These are phyloP conservation scores for Patella pellucida DNA, from an alignment of 2,888 invertebrate species.

Conservation along the genomic window DNA sequence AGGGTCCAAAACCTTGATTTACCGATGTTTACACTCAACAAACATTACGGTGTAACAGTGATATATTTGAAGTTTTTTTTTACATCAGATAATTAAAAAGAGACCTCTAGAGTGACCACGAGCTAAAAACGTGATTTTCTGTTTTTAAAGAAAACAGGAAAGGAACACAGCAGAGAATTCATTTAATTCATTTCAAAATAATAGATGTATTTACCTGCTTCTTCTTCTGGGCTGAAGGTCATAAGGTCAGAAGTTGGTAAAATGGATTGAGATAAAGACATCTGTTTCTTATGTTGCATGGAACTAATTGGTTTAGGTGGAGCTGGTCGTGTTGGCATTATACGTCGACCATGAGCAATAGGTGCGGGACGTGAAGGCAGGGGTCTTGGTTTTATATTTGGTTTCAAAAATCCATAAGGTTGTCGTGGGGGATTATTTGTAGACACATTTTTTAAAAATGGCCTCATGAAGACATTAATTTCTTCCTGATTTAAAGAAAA, in stretches of 20 bases:
- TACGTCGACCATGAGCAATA: background rate
- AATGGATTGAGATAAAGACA: slow-evolving; percentile 31
- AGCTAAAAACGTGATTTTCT: too few species aligned
- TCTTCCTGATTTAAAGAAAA: slow-evolving; percentile 4
- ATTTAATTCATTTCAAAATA: background rate
- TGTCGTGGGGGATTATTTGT: background rate
- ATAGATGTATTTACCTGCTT: slow-evolving; percentile 4
- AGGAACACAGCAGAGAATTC: too few species aligned
- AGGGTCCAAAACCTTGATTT: too few species aligned
- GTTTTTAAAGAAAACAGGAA: too few species aligned
- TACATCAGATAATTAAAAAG: too few species aligned
- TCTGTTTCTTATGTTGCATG: slow-evolving; percentile 38
- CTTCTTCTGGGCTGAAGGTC: slow-evolving; percentile 57
- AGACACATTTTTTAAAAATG: slow-evolving; percentile 1
- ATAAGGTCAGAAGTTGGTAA: slow-evolving; percentile 51
- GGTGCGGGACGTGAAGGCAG: slow-evolving; percentile 16
- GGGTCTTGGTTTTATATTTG: slow-evolving; percentile 13
- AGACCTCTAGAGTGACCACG: too few species aligned
- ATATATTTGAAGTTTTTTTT: too few species aligned
- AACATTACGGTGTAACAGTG: too few species aligned
- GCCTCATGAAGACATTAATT: background rate
- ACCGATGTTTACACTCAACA: too few species aligned
- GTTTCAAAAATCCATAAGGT: background rate
- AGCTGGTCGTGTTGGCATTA: slow-evolving; percentile 52
- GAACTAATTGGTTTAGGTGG: slow-evolving; percentile 39